These are phyloP conservation scores for Mesorhabditis belari DNA, from an alignment of 2,888 invertebrate genomes.

Conservation along the genomic window DNA sequence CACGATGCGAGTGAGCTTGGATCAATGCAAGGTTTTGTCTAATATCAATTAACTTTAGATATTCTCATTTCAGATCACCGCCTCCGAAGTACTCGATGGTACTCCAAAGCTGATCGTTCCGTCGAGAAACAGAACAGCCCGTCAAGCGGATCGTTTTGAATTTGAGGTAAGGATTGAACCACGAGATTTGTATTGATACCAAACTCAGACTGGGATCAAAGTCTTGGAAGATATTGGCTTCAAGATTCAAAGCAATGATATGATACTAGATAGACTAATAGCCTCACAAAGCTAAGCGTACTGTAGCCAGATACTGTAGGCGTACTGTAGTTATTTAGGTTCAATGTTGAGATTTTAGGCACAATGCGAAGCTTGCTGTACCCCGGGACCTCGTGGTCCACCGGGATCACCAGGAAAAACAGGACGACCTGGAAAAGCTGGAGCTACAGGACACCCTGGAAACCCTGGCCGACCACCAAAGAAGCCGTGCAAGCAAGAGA, in stretches of 20 bases:
- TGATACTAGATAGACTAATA: too few relatives aligned
- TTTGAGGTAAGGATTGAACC: too few relatives aligned
- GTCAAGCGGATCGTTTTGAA: not conserved
- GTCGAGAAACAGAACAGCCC: not conserved
- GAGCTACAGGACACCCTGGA: constrained; percentile 23
- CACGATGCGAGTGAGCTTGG: not conserved
- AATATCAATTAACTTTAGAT: too few relatives aligned
- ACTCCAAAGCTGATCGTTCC: not conserved
- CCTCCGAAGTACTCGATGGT: not conserved
- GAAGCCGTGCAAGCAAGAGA: constrained; percentile 40
- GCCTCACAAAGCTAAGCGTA: too few relatives aligned
- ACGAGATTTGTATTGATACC: too few relatives aligned
- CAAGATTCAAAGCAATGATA: too few relatives aligned
- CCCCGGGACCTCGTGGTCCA: constrained; percentile 23
- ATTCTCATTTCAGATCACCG: not conserved
- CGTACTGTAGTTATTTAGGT: too few relatives aligned
- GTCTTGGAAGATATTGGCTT: too few relatives aligned
- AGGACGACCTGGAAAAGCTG: constrained; percentile 23
- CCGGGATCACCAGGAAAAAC: constrained; percentile 20
- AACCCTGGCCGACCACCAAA: constrained; percentile 31
- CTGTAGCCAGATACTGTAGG: too few relatives aligned
- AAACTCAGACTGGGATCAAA: too few relatives aligned
- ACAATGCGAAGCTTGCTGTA: constrained; percentile 24
- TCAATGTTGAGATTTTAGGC: too few relatives aligned
- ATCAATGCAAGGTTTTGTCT: not conserved